Evolutionary conservation across 2,113 vertebrate species (phyloP).

Genomic region (Sula dactylatra): DNA sequence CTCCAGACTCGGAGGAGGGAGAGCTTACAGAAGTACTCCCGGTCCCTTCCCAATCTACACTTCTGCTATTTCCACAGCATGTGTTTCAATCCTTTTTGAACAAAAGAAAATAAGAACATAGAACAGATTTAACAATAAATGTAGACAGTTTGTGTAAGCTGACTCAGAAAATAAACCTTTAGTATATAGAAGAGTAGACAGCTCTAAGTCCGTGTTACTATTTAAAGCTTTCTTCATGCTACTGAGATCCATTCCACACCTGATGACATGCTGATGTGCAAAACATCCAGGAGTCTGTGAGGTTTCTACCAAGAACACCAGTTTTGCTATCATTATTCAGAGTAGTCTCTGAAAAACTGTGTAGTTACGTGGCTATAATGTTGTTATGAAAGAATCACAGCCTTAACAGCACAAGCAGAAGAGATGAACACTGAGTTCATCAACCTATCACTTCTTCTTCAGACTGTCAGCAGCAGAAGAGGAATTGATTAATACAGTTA

Average conservation of each 20-base stretch:
- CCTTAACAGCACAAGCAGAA: background rate
- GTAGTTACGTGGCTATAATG: background rate
- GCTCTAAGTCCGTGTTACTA: background rate
- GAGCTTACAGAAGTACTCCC: background rate
- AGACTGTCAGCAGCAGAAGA: background rate
- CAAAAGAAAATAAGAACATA: background rate
- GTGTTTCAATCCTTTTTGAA: background rate
- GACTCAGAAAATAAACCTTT: background rate
- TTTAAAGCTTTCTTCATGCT: background rate
- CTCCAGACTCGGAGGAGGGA: background rate
- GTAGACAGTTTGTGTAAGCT: background rate
- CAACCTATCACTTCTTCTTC: background rate
- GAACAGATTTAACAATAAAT: background rate
- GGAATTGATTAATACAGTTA: background rate
- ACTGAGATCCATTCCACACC: background rate
- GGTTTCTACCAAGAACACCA: background rate
- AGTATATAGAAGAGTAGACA: background rate
- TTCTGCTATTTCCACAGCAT: background rate
- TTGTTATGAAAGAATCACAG: background rate
- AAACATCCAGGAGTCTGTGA: background rate
- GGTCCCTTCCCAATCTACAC: background rate
- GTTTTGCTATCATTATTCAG: background rate
- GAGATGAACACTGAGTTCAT: background rate
- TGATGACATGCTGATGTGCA: background rate
- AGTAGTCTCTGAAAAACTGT: background rate